These are phyloP conservation scores for Trididemnum clinides DNA, from an alignment of 23 tunicate genomes.

Conservation along the genomic window DNA sequence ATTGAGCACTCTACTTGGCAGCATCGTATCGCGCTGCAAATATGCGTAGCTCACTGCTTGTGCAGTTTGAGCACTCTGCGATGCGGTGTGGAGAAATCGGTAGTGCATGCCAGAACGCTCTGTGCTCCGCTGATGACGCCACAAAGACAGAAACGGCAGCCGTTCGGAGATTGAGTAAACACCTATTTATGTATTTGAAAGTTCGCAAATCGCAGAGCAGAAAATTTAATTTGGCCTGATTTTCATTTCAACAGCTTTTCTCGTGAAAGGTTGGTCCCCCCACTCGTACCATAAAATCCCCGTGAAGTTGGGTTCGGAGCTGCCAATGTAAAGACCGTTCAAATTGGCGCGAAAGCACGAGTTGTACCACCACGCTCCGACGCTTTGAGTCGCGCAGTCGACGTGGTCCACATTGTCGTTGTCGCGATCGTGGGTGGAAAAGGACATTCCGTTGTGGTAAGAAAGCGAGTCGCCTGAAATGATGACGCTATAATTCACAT, in stretches of 20 bases:
- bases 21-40: no score
- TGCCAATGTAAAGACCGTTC: background rate
- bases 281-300: background rate
- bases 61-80: no score
- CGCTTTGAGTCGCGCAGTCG: background rate
- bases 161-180: no score
- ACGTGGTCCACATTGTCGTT: background rate
- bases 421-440: slow-evolving; percentile 14
- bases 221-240: background rate
- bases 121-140: no score
- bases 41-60: no score
- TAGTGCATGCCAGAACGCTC: no score
- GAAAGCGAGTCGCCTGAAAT: slow-evolving; percentile 25
- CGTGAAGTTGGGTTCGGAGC: background rate
- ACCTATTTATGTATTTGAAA: background rate
- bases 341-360: slow-evolving; percentile 8
- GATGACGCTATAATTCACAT: no score
- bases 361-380: slow-evolving; percentile 33
- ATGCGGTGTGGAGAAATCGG: no score
- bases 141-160: no score
- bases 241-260: background rate
- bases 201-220: background rate
- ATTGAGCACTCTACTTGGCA: no score
- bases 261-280: background rate
- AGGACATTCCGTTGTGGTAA: background rate